Evolutionary conservation across 2,113 vertebrate species (phyloP), one percentile per base, ranked within the genome.

Genomic region (Apteryx owenii): DNA sequence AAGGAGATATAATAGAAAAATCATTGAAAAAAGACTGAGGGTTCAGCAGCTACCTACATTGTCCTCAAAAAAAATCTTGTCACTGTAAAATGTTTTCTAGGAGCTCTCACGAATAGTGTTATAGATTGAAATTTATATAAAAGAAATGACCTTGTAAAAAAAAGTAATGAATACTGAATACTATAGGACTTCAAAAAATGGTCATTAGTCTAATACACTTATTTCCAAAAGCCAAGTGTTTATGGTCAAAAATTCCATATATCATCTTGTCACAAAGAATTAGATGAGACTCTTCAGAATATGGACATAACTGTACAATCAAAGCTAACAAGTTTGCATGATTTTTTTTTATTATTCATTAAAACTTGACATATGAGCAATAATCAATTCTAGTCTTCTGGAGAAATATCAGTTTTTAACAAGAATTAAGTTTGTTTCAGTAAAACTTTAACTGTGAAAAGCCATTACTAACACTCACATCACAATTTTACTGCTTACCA

Each of bases 401-500:
- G 50, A 31, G 56, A 10, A 44, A 56, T 29, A 23, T 12, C 15
- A 40, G 22, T 31, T 78, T 86, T 75, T 38, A 38, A 1, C 1
- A 91, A 91, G 40, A 60, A 61, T 26, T 38, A 81, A 5, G 11
- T 21, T 81, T 50, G 69, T 51, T 88, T 60, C 88, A 80, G 15
- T 13, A 76, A 9, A 46, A 40, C 4, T 20, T 61, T 3, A 56
- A 68, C 4, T 54, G 5, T 51, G 51, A 36, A 60, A 76, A 94
- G 31, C 20, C 42, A 12, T 6, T 48, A 22, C 44, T 79, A 81
- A 0, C 29, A 65, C 53, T 2, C 73, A 33, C 7, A 17, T 48
- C 80, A 75, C 46, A 36, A 2, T 51, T 19, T 12, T 33, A 16
- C 68, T 68, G 98, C 99, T 99, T 96, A 99, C 99, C 99, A 99